Evolutionary conservation across 2,888 invertebrate species (phyloP).

Genomic region (Parochlus steinenii): DNA sequence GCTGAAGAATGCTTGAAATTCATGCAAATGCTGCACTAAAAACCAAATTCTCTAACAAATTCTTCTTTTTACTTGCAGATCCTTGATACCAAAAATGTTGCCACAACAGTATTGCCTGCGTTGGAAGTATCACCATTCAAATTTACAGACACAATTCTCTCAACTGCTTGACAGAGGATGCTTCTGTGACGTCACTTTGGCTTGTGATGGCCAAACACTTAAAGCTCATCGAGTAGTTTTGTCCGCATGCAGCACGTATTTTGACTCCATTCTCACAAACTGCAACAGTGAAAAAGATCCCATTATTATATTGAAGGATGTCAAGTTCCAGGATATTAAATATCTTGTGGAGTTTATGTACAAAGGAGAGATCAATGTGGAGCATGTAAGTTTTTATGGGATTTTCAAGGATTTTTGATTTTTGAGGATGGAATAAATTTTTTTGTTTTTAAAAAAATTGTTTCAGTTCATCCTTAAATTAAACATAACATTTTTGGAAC

Average conservation of each 20-base stretch:
- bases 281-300: slow-evolving; percentile 61
- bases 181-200: slow-evolving; percentile 79
- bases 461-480: not conserved
- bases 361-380: slow-evolving; percentile 88
- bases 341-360: slow-evolving; percentile 90
- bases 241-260: slow-evolving; percentile 84
- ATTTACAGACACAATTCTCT: slow-evolving; percentile 78
- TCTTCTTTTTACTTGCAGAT: too few relatives aligned
- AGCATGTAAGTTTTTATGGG: slow-evolving; percentile 52
- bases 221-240: slow-evolving; percentile 73
- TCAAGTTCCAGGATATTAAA: slow-evolving; percentile 75
- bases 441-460: not conserved
- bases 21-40: too few relatives aligned
- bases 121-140: slow-evolving; percentile 87
- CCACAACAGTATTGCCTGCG: slow-evolving; percentile 82
- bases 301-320: slow-evolving; percentile 76
- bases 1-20: too few relatives aligned
- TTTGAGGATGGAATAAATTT: not conserved
- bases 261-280: slow-evolving; percentile 70
- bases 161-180: slow-evolving; percentile 72
- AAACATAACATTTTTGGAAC: not conserved
- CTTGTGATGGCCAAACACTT: slow-evolving; percentile 66
- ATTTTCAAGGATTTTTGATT: not conserved
- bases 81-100: slow-evolving; percentile 47
- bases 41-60: too few relatives aligned